These are phyloP conservation scores for Emys orbicularis DNA, from an alignment of 2,797 vertebrate genomes.

Conservation along the genomic window DNA sequence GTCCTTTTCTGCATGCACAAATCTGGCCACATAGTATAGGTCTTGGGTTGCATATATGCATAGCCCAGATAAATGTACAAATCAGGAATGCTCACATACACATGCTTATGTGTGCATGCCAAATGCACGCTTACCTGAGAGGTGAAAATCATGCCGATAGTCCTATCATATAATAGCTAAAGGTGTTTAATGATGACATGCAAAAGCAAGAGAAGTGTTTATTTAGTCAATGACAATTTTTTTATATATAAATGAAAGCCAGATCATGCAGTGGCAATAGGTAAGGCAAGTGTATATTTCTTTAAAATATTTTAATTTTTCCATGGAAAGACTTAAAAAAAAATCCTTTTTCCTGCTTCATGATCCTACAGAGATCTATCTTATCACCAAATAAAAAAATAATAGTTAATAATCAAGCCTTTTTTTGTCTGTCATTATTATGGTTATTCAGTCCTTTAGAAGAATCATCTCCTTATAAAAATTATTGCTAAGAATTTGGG, in stretches of 20 bases:
- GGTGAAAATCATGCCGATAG: neutral
- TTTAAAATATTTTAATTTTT: neutral
- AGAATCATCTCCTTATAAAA: neutral
- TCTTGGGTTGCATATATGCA: neutral
- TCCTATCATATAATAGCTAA: neutral
- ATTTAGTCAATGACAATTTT: neutral
- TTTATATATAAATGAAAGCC: neutral
- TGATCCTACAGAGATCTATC: neutral
- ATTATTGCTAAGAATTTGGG: conserved; percentile 22
- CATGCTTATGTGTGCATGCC: fast-evolving
- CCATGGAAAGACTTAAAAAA: neutral
- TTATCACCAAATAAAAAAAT: neutral
- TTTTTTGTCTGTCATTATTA: neutral
- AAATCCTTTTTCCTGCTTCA: neutral
- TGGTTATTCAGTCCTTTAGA: neutral
- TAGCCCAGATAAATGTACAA: neutral
- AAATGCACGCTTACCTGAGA: neutral
- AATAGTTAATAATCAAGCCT: neutral
- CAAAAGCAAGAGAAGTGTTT: neutral
- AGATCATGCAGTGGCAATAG: neutral
- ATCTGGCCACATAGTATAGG: neutral
- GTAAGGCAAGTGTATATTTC: fast-evolving
- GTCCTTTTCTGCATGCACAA: neutral
- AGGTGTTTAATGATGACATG: neutral
- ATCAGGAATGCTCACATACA: neutral